These are phyloP conservation scores for Octonoba sinensis DNA, from an alignment of 2,888 invertebrate species.

Conservation along the genomic window DNA sequence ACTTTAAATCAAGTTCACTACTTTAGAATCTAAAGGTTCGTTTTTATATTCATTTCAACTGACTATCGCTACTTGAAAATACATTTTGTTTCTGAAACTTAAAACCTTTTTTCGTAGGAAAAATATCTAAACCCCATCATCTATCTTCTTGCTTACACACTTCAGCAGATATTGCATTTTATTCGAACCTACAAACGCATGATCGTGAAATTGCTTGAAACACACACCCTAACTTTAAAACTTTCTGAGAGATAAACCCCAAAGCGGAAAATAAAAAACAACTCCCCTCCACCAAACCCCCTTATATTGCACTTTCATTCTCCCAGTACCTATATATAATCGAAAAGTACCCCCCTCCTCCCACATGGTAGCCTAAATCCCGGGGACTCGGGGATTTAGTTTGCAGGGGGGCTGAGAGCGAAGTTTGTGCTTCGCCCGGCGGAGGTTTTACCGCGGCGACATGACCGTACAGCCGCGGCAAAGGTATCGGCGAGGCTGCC, in stretches of 20 bases:
- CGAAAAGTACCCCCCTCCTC: conserved; percentile 41
- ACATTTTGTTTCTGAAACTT: too few species aligned
- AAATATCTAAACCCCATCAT: neutral
- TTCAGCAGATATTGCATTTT: conserved; percentile 36
- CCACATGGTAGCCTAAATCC: conserved; percentile 18
- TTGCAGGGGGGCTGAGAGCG: neutral
- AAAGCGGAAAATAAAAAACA: conserved; percentile 19
- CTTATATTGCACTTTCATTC: conserved; percentile 11
- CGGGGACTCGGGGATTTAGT: neutral
- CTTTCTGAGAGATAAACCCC: conserved; percentile 35
- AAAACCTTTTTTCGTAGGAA: too few species aligned
- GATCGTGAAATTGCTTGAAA: conserved; percentile 63
- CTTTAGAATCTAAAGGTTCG: too few species aligned
- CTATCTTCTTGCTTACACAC: conserved; percentile 18
- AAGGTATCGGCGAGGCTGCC: conserved; percentile 26
- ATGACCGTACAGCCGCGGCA: conserved; percentile 7
- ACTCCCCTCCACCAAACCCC: conserved; percentile 7
- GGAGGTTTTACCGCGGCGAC: conserved; percentile 28
- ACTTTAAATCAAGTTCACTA: too few species aligned
- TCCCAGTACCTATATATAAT: conserved; percentile 43
- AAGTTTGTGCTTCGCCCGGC: conserved; percentile 17
- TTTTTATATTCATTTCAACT: too few species aligned
- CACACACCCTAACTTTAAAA: conserved; percentile 48
- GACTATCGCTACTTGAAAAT: too few species aligned
- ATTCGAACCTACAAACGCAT: conserved; percentile 63